These are phyloP conservation scores for Tetanocera ferruginea DNA, from an alignment of 2,888 invertebrate genomes.

Conservation along the genomic window DNA sequence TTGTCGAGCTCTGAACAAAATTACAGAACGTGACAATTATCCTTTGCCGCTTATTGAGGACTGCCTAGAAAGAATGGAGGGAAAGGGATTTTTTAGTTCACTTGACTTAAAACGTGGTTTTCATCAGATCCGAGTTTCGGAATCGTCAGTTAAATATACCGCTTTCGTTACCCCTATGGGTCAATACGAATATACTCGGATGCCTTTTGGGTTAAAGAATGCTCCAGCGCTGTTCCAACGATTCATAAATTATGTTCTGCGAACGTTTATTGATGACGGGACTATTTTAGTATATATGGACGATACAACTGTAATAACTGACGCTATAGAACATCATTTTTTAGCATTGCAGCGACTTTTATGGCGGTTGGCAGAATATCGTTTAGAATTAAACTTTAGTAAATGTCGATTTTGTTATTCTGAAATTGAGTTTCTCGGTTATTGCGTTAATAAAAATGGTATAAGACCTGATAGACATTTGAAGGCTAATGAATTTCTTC, in stretches of 20 bases:
- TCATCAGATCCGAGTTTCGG: slow-evolving; percentile 45
- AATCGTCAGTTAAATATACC: slow-evolving; percentile 48
- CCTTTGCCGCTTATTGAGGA: slow-evolving; percentile 27
- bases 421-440: too few relatives aligned
- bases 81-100: not conserved
- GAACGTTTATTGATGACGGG: slow-evolving; percentile 12
- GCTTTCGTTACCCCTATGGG: slow-evolving; percentile 51
- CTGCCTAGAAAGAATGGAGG: slow-evolving; percentile 19
- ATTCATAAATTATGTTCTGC: slow-evolving; percentile 33
- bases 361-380: slow-evolving; percentile 16
- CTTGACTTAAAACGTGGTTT: slow-evolving; percentile 42
- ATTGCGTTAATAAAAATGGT: not conserved
- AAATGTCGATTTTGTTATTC: slow-evolving; percentile 7
- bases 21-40: slow-evolving; percentile 26
- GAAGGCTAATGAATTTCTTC: slow-evolving; percentile 24
- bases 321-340: slow-evolving; percentile 23
- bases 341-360: not conserved
- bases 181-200: slow-evolving; percentile 46
- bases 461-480: slow-evolving; percentile 21
- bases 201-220: slow-evolving; percentile 40
- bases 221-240: slow-evolving; percentile 45
- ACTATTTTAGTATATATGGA: slow-evolving; percentile 34
- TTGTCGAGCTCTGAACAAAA: slow-evolving; percentile 10
- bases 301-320: slow-evolving; percentile 11
- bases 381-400: slow-evolving; percentile 22